Evolutionary conservation across 2,888 invertebrate genomes (phyloP).

Genomic region (Dasysyrphus tricinctus): DNA sequence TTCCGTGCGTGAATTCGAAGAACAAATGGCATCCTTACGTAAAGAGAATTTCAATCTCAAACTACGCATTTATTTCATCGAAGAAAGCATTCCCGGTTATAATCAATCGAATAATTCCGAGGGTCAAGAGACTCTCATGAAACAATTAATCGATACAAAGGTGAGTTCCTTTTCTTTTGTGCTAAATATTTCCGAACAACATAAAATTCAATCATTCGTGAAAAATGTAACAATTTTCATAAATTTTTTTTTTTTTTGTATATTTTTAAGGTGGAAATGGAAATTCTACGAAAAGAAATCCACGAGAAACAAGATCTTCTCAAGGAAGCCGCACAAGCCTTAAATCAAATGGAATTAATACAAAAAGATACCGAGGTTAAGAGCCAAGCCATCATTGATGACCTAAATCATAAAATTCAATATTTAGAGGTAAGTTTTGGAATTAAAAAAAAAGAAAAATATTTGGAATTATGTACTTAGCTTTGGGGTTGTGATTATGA

Average conservation of each 20-base stretch:
- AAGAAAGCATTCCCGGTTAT: conserved; percentile 88
- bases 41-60: conserved; percentile 97
- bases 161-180: conserved; percentile 79
- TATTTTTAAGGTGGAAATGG: conserved; percentile 88
- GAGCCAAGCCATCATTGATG: conserved; percentile 80
- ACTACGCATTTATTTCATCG: conserved; percentile 94
- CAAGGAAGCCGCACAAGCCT: conserved; percentile 92
- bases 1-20: conserved; percentile 95
- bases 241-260: conserved; percentile 5
- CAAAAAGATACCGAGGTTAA: conserved; percentile 84
- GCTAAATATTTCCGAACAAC: conserved; percentile 25
- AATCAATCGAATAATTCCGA: conserved; percentile 77
- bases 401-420: conserved; percentile 81
- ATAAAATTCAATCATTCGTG: conserved; percentile 37
- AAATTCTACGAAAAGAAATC: conserved; percentile 90
- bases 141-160: conserved; percentile 88
- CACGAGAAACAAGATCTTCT: conserved; percentile 93
- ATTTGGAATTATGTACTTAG: neutral
- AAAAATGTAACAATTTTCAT: conserved; percentile 24
- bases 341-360: conserved; percentile 89
- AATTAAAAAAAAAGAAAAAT: neutral
- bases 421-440: conserved; percentile 79
- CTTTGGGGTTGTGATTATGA: neutral
- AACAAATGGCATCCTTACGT: conserved; percentile 91
- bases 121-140: conserved; percentile 82